Conservation (phyloP, 2,888 invertebrate genomes). For the Ochlodes sylvanus region DNA sequence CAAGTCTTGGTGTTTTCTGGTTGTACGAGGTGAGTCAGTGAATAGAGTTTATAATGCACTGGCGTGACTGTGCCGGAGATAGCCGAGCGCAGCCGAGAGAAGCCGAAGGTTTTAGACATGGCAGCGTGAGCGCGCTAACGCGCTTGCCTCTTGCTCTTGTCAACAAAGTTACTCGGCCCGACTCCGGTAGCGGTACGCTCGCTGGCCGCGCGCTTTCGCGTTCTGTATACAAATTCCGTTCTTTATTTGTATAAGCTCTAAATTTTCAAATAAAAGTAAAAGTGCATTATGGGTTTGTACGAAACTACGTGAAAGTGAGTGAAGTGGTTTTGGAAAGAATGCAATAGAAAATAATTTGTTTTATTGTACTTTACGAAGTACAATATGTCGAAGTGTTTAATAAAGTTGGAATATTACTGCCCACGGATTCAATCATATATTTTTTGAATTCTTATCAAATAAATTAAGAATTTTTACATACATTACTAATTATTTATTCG, state of each 20-base stretch:
- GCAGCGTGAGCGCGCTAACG: slow-evolving; percentile 65
- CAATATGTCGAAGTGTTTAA: slow-evolving; percentile 39
- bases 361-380: slow-evolving; percentile 24
- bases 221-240: slow-evolving; percentile 38
- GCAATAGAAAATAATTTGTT: slow-evolving; percentile 24
- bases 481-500: neutral
- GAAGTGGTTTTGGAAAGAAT: slow-evolving; percentile 43
- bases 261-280: slow-evolving; percentile 48
- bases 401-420: slow-evolving; percentile 47
- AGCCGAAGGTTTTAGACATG: slow-evolving; percentile 73
- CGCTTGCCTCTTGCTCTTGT: too few relatives aligned
- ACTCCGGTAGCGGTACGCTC: slow-evolving; percentile 58
- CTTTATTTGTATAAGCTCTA: slow-evolving; percentile 38
- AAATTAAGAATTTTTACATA: neutral
- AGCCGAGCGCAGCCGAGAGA: slow-evolving; percentile 60
- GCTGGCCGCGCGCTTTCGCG: slow-evolving; percentile 61
- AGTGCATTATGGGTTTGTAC: slow-evolving; percentile 51
- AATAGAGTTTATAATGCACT: slow-evolving; percentile 34
- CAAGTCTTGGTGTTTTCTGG: slow-evolving; percentile 29
- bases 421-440: slow-evolving; percentile 38
- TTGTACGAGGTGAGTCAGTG: slow-evolving; percentile 29
- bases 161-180: slow-evolving; percentile 75
- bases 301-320: slow-evolving; percentile 55
- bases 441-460: neutral
- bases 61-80: slow-evolving; percentile 43